Evolutionary conservation across 2,113 vertebrate species (phyloP), one percentile per base, ranked within the genome.

Genomic region (Fregetta grallaria): DNA sequence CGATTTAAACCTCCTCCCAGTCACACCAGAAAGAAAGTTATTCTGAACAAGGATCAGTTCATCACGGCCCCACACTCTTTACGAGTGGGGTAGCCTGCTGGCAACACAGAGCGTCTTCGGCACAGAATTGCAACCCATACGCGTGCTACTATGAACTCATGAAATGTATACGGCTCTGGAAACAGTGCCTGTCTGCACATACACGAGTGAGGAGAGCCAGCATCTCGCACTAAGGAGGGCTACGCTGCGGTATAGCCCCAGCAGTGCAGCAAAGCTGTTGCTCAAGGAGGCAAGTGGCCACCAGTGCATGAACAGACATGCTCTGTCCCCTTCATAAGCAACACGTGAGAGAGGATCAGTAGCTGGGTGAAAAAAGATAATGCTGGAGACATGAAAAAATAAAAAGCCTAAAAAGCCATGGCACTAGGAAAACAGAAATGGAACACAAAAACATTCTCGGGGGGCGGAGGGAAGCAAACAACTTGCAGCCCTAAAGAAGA

Each of bases 1-100:
- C 1, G 2, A 19, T 27, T 68, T 30, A 66, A 67, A 59, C 3
- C 11, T 77, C 67, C 26, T 63, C 34, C 36, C 26, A 3, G 3
- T 40, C 11, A 56, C 23, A 88, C 5, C 62, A 62, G 38, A 62
- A 55, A 50, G 22, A 4, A 62, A 50, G 40, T 1, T 81, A 19
- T 50, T 68, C 40, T 44, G 52, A 42, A 17, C 4, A 13, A 17
- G 20, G 32, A 23, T 27, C 13, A 21, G 26, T 16, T 53, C 38
- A 40, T 52, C 40, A 30, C 0, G 0, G 32, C 53, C 14, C 15
- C 47, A 18, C 5, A 10, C 13, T n/a, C 36, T 38, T 36, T 15
- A 21, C 30, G 50, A 22, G 29, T 8, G 15, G 27, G 19, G 59
- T 34, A 58, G 34, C 38, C 30, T 27, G 27, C 52, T 63, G 49